Base-by-base conservation (phyloP, 2,888 invertebrate species). In the Zhuqinia jingwanae region DNA sequence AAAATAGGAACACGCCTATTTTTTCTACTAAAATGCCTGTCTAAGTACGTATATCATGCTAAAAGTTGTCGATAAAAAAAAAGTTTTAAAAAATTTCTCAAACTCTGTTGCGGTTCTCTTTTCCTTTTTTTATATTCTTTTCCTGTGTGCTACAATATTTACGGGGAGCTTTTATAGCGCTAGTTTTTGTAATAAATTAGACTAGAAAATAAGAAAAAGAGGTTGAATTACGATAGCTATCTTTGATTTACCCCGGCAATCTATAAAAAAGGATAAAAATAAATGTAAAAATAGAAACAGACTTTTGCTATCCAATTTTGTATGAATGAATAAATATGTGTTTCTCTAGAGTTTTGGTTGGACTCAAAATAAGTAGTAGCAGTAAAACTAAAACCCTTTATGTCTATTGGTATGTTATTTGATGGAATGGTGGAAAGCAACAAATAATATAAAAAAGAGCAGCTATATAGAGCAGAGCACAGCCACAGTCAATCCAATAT, bases 111-210 rank as follows among this genome's bases (percentile, higher is more conserved):
- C 22, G 50, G 58, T 47, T 25, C 70, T 27, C 73, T 11, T 50
- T 30, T 1, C 50, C 73, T 1, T 50, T n/a, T 47, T 22, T n/a
- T 70, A 47, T n/a, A 36, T 36, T 36, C 36, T 36, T 36, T 36
- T 6, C 5, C 36, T 36, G 3, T 3, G 36, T 36, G 5, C 8
- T 36, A 36, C 3, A 36, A 36, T n/a, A n/a, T n/a, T n/a, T 2
- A 47, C 22, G 2, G 2, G 60, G 11, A 3, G 27, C 27, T 75
- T 75, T 75, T 75, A 75, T 75, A 36, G 75, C 1, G 8, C 30
- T 75, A 75, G 30, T 75, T 75, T 75, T 36, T 75, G 75, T 36
- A 53, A 75, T 75, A 75, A 75, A 75, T 75, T 75, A 75, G 75
- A 75, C 56, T 17, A 20, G 20, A 75, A 56, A 75, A 56, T 53